Percentiles rank a stretch among this genome's conserved stretches.
phyloP scores from a whole-genome alignment of 1,140 invertebrate genomes.

The Pachyrhynchus sulphureomaculatus region DNA sequence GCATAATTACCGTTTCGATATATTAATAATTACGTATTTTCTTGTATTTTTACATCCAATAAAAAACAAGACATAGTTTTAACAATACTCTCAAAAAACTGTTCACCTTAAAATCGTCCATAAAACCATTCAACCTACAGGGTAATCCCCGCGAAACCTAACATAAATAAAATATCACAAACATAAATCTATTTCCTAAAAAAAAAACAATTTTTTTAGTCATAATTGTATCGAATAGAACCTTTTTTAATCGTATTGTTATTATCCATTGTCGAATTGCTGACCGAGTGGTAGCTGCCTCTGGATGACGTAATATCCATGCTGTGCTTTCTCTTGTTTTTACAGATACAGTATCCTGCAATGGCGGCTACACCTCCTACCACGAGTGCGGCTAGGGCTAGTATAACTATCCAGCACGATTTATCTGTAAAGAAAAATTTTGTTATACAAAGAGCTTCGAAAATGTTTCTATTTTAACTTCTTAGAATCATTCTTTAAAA shows the following conservation, averaged over 20 bases:
- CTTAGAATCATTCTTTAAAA: no score
- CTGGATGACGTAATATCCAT: conserved; percentile 22
- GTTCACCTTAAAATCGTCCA: no score
- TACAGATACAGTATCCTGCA: conserved; percentile 15
- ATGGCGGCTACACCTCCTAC: not conserved
- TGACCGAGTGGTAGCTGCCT: conserved; percentile 28
- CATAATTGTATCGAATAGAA: conserved; percentile 12
- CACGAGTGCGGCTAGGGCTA: conserved; percentile 1
- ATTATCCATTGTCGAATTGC: conserved; percentile 15
- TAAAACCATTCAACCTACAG: no score
- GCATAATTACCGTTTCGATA: no score
- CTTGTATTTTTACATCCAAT: no score
- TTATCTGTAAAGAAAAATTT: conserved; percentile 10
- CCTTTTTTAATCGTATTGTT: conserved; percentile 35
- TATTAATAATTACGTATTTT: no score
- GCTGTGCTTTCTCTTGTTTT: conserved; percentile 27
- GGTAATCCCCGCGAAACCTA: no score
- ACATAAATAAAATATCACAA: conserved; percentile 12
- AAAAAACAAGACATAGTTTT: no score
- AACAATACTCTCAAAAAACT: no score
- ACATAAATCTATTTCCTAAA: conserved; percentile 2
- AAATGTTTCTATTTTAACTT: no score
- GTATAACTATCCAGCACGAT: conserved; percentile 12
- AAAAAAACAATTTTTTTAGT: not conserved
- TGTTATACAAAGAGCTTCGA: no score